Evolutionary conservation across 2,888 invertebrate genomes (phyloP).

Genomic region (Camponotus fellah): DNA sequence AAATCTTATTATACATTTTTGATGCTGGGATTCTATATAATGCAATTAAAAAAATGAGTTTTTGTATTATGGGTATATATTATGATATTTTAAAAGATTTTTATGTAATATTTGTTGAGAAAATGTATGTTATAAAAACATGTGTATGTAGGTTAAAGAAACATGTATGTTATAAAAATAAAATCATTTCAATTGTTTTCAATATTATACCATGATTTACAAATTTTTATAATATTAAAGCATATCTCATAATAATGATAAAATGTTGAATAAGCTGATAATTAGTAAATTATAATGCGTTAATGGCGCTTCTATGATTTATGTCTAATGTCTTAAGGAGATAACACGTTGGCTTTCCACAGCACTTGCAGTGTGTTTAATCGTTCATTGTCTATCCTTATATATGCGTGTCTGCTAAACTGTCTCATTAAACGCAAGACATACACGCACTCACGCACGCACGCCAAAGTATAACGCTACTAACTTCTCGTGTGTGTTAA

Average conservation of each 20-base stretch:
- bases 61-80: not conserved
- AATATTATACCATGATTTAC: not conserved
- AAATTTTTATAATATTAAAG: not conserved
- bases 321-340: not conserved
- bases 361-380: constrained; percentile 17
- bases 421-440: constrained; percentile 43
- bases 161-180: not conserved
- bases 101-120: not conserved
- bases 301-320: not conserved
- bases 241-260: not conserved
- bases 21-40: not conserved
- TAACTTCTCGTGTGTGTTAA: constrained; percentile 64
- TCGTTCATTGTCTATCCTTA: constrained; percentile 29
- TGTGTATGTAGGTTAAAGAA: not conserved
- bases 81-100: not conserved
- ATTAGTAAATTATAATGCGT: not conserved
- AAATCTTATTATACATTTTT: not conserved
- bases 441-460: constrained; percentile 25
- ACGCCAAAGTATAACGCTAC: constrained; percentile 56
- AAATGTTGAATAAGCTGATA: not conserved
- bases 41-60: not conserved
- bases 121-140: no score
- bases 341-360: not conserved
- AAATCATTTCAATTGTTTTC: not conserved
- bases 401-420: constrained; percentile 40